phyloP scores from a whole-genome alignment of 2,113 vertebrate species.

The Donacobius atricapilla region DNA sequence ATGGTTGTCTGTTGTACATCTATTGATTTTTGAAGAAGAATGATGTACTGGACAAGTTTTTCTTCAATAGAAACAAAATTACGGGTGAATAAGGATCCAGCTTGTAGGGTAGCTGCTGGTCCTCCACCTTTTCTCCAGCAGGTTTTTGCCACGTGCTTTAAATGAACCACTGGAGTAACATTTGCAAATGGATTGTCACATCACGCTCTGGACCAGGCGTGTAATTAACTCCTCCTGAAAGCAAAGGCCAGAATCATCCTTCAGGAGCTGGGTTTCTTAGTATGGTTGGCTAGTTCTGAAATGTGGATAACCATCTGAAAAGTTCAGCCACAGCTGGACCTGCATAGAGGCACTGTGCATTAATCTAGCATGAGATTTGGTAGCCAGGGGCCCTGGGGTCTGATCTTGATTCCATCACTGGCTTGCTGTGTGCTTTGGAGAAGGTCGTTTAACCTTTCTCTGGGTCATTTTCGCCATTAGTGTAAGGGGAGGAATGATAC shows the following conservation, averaged over 20 bases:
- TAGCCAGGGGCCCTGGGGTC: neutral
- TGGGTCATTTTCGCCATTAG: slow-evolving; percentile 30
- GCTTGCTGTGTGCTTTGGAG: slow-evolving; percentile 25
- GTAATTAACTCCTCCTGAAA: slow-evolving; percentile 7
- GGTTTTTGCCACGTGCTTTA: neutral
- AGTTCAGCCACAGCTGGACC: slow-evolving; percentile 37
- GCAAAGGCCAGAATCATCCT: neutral
- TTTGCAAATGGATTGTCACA: neutral
- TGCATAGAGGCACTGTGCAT: rapidly evolving
- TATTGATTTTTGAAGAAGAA: slow-evolving; percentile 53
- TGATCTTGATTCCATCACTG: neutral
- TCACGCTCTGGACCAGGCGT: neutral
- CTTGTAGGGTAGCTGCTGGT: neutral
- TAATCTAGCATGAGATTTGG: slow-evolving; percentile 53
- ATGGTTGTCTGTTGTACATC: slow-evolving; percentile 2
- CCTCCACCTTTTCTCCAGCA: neutral
- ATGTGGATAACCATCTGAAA: slow-evolving; percentile 4
- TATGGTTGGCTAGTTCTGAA: neutral
- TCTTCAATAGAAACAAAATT: slow-evolving; percentile 34
- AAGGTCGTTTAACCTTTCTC: slow-evolving; percentile 44
- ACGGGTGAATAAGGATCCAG: neutral
- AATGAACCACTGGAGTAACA: neutral
- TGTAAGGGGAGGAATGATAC: neutral
- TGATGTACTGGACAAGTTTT: slow-evolving; percentile 16
- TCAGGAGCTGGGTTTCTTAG: neutral